Evolutionary conservation across 2,888 invertebrate genomes (phyloP), one percentile per base, ranked within the genome.

Genomic region (Agonopterix heracliana): DNA sequence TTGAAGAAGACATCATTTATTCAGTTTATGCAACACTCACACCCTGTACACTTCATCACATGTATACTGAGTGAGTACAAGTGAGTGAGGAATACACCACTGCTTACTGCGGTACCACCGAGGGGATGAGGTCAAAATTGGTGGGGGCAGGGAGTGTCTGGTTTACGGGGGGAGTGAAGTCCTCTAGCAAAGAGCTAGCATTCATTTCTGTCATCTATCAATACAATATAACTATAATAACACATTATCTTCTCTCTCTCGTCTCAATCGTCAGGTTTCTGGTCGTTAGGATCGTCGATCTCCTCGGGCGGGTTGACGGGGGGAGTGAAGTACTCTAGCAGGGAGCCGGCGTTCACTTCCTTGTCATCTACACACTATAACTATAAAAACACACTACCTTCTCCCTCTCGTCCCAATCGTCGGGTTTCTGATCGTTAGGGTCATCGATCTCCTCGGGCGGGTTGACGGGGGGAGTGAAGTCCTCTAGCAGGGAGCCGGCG

Each of bases 381-480:
- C n/a, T n/a, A n/a, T 38, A n/a, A 38, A 5, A 9, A 1, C 1
- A 38, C 9, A n/a, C 7, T 50, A 85, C 86, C 82, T 86, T 86
- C 48, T 87, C 86, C 63, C 97, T 91, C 67, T 99, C 99, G 78
- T 99, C 99, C 99, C 99, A 99, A 71, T 98, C 95, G 0, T 91
- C 92, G 0, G 99, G 99, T 74, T 94, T 93, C 64, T 79, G 89
- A 74, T 95, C 98, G 40, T 92, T 81, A 0, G 97, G 96, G 86
- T 99, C 99, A 66, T 96, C 96, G 64, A 99, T 95, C 85, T 98
- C 96, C 56, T 94, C 92, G 0, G 97, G 95, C 1, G 99, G 99
- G 89, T 98, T 98, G 10, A 99, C 97, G 2, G 98, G 87, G 0
- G 99, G 99, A 3, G 92, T 93, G 75, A 98, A 95, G 84, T 98